Base-by-base conservation (phyloP, 1,140 invertebrate species). In the Trachymyrmex cornetzi region DNA sequence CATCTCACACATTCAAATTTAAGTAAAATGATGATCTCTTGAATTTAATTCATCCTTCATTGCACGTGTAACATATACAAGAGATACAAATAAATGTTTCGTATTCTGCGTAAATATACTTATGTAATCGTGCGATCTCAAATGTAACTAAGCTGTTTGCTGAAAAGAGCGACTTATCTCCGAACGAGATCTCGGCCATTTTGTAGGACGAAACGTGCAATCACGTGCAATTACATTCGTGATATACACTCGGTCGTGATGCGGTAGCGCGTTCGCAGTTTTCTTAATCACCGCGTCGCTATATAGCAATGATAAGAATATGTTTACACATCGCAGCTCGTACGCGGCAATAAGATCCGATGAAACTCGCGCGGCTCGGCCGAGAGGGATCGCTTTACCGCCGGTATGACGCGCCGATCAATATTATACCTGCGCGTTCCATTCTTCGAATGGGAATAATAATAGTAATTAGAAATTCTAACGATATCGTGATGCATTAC, bases 291-390 rank as follows among this genome's bases (percentile, higher is more conserved):
- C 22, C 38, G 53, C 27, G 63, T 38, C 44, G n/a, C 27, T 34
- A n/a, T n/a, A n/a, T n/a, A n/a, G 24, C n/a, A 14, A 7, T 27
- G 79, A 63, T 85, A 85, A 89, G 71, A 55, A 88, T 53, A 74
- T 74, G 57, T 59, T 88, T 88, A 85, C 72, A n/a, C 80, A 22
- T 30, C 24, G 22, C 24, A 22, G 85, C 66, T 77, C 57, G 16
- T 79, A 14, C 3, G 57, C 16, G 22, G 66, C 84, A 89, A 89
- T 88, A 89, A 88, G 80, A 88, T 88, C 74, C n/a, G 67, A 89
- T 77, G 81, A 89, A 79, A 88, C 87, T 57, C 67, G 71, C 72
- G 63, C 63, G 64, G 57, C 59, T 11, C 48, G 50, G 48, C 9
- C 24, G 67, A 53, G 30, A 57, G 77, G 59, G 50, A 75, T 61